Base-by-base conservation (phyloP, 2,113 vertebrate genomes). In the Phalacrocorax brasilianus region DNA sequence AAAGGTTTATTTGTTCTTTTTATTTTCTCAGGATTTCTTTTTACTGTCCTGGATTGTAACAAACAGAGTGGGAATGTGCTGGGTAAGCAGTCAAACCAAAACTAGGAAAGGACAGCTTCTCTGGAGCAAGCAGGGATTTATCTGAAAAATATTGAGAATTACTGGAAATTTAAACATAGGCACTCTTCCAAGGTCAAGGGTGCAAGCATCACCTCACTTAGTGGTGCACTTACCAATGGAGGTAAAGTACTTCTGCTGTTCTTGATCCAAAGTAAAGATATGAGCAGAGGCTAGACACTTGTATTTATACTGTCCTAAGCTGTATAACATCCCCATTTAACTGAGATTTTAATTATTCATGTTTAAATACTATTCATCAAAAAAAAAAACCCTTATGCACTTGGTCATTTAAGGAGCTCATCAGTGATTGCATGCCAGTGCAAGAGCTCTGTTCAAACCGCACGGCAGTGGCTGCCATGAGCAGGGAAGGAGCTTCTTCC, bases 311-410 rank as follows among this genome's bases (percentile, higher is more conserved):
- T 91, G 44, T 72, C 56, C 76, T 82, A 71, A 85, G 76, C 70
- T 50, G 53, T 50, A 44, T 18, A 95, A 80, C 42, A 73, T n/a
- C 40, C 19, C 21, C 63, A 52, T 66, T 96, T 91, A 75, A 70
- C 45, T 56, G 75, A 53, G 66, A 42, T 62, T 94, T 97, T 87
- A 87, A 65, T 91, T 90, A 94, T 87, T 95, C 35, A 70, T 78
- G 14, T 58, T 88, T 88, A 83, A 96, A 82, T 71, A 56, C 16
- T 67, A 49, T 42, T 92, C 15, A 87, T 73, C 1, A 38, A 63
- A 88, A 85, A 22, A 22, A 67, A 79, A 79, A 74, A 26, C 45
- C 27, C 62, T 80, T 75, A 35, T 49, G 50, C 14, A 10, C 35
- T 85, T 11, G 2, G 11, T 53, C 26, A 9, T 91, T 74, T 47